Evolutionary conservation across 2,797 vertebrate genomes (phyloP).

Genomic region (Brotula barbata): DNA sequence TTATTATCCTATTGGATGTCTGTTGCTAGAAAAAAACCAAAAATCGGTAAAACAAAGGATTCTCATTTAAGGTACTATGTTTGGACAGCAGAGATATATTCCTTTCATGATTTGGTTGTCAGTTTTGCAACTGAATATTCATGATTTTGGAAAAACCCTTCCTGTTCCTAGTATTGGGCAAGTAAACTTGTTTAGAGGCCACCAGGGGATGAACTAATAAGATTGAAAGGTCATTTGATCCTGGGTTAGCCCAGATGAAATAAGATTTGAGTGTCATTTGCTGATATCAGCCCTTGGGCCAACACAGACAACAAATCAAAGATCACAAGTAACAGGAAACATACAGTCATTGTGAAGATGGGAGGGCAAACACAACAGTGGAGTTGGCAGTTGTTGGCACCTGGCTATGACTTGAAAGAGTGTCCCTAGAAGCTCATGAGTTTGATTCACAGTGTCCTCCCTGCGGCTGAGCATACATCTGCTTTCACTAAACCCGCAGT

Average conservation of each 20-base stretch:
- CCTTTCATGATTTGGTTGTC: background rate
- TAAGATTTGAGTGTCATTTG: constrained; percentile 61
- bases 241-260: constrained; percentile 49
- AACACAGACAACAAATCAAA: constrained; percentile 56
- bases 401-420: no score
- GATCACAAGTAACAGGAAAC: constrained; percentile 47
- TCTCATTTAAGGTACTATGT: background rate
- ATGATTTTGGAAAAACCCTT: constrained; percentile 24
- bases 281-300: constrained; percentile 52
- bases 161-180: constrained; percentile 58
- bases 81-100: background rate
- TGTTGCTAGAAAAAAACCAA: no score
- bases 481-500: no score
- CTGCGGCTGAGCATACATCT: no score
- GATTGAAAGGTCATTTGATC: constrained; percentile 60
- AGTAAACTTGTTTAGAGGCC: constrained; percentile 57
- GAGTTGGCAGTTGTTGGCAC: no score
- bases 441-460: no score
- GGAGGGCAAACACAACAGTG: background rate
- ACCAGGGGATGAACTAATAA: constrained; percentile 43
- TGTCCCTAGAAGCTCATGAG: no score
- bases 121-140: constrained; percentile 16
- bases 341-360: constrained; percentile 24
- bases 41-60: no score
- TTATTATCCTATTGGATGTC: no score